A percentile compares a stretch with the other conserved stretches of the same genome.
Evolutionary conservation across 2,888 invertebrate species (phyloP).

Genomic region (Steromphala cineraria): DNA sequence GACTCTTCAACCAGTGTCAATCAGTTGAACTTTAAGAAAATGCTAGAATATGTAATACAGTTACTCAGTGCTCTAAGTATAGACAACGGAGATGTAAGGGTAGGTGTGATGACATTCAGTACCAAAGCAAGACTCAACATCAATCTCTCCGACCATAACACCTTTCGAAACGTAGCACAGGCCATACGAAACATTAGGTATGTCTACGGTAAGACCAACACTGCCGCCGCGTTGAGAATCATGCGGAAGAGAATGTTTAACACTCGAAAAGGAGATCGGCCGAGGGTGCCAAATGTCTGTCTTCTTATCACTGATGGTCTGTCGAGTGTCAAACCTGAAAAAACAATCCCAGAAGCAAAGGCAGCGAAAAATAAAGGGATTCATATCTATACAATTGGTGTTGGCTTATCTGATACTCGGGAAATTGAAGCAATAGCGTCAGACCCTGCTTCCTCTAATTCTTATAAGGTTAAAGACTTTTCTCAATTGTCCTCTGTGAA

Average conservation of each 20-base stretch:
- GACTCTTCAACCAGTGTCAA: constrained; percentile 68
- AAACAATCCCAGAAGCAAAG: constrained; percentile 60
- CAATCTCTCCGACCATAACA: constrained; percentile 49
- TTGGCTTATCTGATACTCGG: constrained; percentile 61
- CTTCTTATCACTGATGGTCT: constrained; percentile 66
- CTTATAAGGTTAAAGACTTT: constrained; percentile 59
- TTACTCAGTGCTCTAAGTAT: constrained; percentile 61
- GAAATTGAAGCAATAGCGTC: constrained; percentile 67
- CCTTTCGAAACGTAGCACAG: constrained; percentile 41
- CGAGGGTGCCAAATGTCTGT: constrained; percentile 49
- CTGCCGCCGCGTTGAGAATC: constrained; percentile 53
- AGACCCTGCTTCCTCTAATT: constrained; percentile 52
- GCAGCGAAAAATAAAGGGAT: constrained; percentile 53
- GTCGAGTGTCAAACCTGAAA: constrained; percentile 58
- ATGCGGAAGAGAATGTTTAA: constrained; percentile 62
- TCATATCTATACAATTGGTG: constrained; percentile 63
- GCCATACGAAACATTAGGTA: constrained; percentile 60
- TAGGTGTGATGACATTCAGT: constrained; percentile 58
- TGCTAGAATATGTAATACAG: constrained; percentile 55
- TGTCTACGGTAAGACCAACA: constrained; percentile 65
- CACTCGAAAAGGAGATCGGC: constrained; percentile 58
- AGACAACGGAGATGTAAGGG: constrained; percentile 57
- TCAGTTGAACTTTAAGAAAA: constrained; percentile 51
- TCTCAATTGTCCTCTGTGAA: constrained; percentile 53
- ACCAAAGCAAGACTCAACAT: constrained; percentile 50